These are phyloP conservation scores for Heteractis magnifica DNA, from an alignment of 92 coral and sea anemone genomes.

Conservation along the genomic window DNA sequence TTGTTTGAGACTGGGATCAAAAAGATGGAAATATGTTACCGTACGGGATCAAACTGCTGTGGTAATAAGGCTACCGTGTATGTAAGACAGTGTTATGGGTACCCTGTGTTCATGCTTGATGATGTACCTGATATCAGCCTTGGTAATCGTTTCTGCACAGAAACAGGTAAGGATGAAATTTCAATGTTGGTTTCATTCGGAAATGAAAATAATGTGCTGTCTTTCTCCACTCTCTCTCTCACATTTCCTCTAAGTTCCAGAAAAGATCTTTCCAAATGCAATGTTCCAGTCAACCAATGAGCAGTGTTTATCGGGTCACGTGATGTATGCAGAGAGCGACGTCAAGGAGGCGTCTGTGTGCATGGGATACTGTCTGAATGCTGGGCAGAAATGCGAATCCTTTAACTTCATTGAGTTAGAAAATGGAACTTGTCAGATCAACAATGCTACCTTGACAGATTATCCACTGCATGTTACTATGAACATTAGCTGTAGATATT, in stretches of 20 bases:
- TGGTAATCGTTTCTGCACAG: conserved; percentile 21
- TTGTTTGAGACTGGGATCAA: conserved; percentile 38
- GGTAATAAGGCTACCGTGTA: conserved; percentile 11
- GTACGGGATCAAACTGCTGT: conserved; percentile 31
- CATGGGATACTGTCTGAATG: conserved; percentile 9
- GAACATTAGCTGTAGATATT: conserved; percentile 10
- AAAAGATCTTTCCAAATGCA: not conserved
- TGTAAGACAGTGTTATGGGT: conserved; percentile 42
- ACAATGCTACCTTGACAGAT: not conserved
- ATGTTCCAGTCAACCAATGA: conserved; percentile 30
- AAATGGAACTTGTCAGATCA: conserved; percentile 19
- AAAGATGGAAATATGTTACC: conserved; percentile 25
- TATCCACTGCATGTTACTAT: not conserved
- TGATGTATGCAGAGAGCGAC: conserved; percentile 6
- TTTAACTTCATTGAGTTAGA: not conserved
- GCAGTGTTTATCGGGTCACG: conserved; percentile 11
- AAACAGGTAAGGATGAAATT: conserved; percentile 6
- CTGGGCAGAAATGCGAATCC: conserved; percentile 21
- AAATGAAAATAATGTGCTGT: not conserved
- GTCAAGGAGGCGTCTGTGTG: conserved; percentile 7
- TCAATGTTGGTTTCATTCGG: not conserved
- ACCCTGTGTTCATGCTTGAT: conserved; percentile 38
- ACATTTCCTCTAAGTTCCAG: not conserved
- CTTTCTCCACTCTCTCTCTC: not conserved
- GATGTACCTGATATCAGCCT: conserved; percentile 6